phyloP scores from a whole-genome alignment of 2,113 vertebrate species.

The Pao palembangensis region DNA sequence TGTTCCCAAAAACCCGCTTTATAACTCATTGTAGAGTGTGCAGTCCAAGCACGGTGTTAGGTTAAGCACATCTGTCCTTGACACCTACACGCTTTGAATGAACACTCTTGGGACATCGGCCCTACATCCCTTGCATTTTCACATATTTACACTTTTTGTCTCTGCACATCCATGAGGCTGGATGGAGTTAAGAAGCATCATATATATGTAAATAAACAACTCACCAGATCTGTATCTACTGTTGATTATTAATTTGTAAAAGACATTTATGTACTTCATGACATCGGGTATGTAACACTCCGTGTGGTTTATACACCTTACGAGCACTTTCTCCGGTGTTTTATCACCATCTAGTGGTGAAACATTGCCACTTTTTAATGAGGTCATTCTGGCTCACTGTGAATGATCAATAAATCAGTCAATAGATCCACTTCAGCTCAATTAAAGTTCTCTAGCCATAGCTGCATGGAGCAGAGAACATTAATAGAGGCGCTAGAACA shows the following conservation, averaged over 20 bases:
- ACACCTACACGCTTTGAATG: slow-evolving; percentile 42
- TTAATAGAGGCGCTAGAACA: slow-evolving; percentile 53
- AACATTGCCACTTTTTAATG: slow-evolving; percentile 20
- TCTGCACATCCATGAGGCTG: slow-evolving; percentile 25
- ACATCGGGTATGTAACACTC: too few relatives aligned
- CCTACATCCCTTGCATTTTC: slow-evolving; percentile 41
- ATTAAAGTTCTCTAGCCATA: slow-evolving; percentile 48
- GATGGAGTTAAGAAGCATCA: slow-evolving; percentile 16
- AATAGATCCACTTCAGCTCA: slow-evolving; percentile 59
- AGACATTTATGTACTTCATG: too few relatives aligned
- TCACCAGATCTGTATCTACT: too few relatives aligned
- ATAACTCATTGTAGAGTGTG: not conserved
- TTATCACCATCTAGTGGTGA: slow-evolving; percentile 66
- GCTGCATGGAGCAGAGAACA: slow-evolving; percentile 41
- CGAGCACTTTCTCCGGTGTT: not conserved
- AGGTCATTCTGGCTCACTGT: slow-evolving; percentile 43
- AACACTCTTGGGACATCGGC: slow-evolving; percentile 16
- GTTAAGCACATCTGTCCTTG: slow-evolving; percentile 30
- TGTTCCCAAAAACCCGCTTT: not conserved
- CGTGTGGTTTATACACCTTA: not conserved
- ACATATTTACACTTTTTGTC: slow-evolving; percentile 53
- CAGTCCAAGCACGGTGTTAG: too few relatives aligned
- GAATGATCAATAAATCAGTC: slow-evolving; percentile 59
- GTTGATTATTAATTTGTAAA: too few relatives aligned
- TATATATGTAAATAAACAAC: too few relatives aligned